Base-by-base conservation (phyloP, 2,888 invertebrate genomes). In the Cataglyphis cursor region DNA sequence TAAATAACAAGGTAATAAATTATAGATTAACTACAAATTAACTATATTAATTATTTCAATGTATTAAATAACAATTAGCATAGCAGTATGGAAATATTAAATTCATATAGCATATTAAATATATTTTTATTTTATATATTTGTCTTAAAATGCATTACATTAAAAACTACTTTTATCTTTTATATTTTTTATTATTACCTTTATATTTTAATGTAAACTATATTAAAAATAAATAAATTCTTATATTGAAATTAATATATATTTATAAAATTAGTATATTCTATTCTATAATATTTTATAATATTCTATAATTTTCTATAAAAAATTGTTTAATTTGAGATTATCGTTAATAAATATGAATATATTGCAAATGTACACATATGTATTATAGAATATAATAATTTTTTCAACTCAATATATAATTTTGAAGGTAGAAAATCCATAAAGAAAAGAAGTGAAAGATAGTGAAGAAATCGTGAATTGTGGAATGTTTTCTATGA, bases 1-100 rank as follows among this genome's bases (percentile, higher is more conserved):
- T 65, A 44, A 44, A 44, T 41, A 8, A 41, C 5, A 65, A 12
- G 12, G 21, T 65, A 21, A 65, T 44, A 65, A 44, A 65, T 65
- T 24, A 41, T 21, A 44, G 3, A 65, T 38, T 21, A 65, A 41
- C 8, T 21, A 15, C 21, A 65, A 65, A 65, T 65, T 41, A 65
- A 24, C 41, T 18, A 18, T 41, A 65, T 65, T 15, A 65, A 65
- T 65, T 44, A 65, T 8, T 41, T 1, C 41, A 41, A 61, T 31
- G 31, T n/a, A 41, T 24, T 15, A 41, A 24, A 65, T 8, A 41
- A 24, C 24, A 65, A 65, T 65, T 44, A 64, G n/a, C 21, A 24
- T 15, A 44, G 18, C 8, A 65, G 24, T 64, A 1, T 38, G n/a
- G 18, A 18, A 65, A 41, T 4, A 65, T 65, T 44, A 65, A 24